Percentiles rank a stretch among this genome's conserved stretches.
Conservation (phyloP, 1,140 invertebrate species). For the Drosophila navojoa region DNA sequence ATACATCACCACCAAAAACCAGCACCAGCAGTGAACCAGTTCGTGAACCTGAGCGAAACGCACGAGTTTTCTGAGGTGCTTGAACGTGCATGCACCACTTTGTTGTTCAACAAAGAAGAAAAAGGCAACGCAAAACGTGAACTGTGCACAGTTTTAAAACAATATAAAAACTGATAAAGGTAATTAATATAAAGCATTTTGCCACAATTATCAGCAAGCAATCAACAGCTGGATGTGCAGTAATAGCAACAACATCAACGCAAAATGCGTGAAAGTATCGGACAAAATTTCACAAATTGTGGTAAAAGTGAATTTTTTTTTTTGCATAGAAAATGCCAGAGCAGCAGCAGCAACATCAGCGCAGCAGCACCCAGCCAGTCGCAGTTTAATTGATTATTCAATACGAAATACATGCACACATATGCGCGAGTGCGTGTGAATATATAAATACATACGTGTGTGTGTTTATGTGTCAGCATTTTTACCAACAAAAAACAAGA, state of each 20-base stretch:
- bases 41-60: constrained; percentile 30
- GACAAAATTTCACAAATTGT: constrained; percentile 36
- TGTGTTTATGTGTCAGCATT: constrained; percentile 58
- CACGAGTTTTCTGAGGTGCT: constrained; percentile 21
- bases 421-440: constrained; percentile 38
- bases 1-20: not conserved
- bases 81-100: constrained; percentile 54
- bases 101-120: constrained; percentile 70
- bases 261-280: constrained; percentile 10
- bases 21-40: constrained; percentile 35
- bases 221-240: constrained; percentile 3
- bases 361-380: constrained; percentile 33
- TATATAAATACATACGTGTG: constrained; percentile 12
- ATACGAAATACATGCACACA: constrained; percentile 58
- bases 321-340: constrained; percentile 67
- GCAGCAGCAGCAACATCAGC: constrained; percentile 30
- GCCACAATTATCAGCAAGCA: constrained; percentile 11
- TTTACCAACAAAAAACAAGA: constrained; percentile 50
- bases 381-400: constrained; percentile 79
- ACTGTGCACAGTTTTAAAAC: constrained; percentile 47
- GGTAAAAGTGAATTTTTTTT: not conserved
- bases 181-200: constrained; percentile 53
- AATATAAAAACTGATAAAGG: constrained; percentile 66
- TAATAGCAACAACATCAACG: constrained; percentile 7
- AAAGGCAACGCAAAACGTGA: constrained; percentile 68